These are phyloP conservation scores for Agrenia bidenticulata DNA, from an alignment of 2,888 invertebrate species.

Conservation along the genomic window DNA sequence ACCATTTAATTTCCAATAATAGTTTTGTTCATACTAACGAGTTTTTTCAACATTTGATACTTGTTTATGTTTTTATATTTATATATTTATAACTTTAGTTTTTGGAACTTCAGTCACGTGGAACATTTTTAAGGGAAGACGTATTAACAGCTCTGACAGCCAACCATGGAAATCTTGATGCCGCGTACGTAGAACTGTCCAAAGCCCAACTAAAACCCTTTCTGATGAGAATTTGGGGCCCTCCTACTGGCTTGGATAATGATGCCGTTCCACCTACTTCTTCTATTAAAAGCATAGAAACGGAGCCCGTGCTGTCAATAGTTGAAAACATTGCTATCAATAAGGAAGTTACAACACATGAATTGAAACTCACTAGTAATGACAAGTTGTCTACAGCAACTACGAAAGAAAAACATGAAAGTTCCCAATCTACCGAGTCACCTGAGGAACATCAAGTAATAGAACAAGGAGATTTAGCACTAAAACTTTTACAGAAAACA, in stretches of 20 bases:
- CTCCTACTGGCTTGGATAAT: constrained; percentile 61
- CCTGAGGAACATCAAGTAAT: too few relatives aligned
- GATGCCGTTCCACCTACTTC: constrained; percentile 56
- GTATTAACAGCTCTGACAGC: constrained; percentile 71
- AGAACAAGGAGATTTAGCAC: too few relatives aligned
- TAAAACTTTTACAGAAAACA: background rate
- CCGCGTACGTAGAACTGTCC: constrained; percentile 69
- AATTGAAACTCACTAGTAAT: too few relatives aligned
- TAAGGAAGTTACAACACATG: too few relatives aligned
- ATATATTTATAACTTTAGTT: constrained; percentile 61
- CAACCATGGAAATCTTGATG: constrained; percentile 71
- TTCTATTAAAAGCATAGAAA: constrained; percentile 19
- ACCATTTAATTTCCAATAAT: too few relatives aligned
- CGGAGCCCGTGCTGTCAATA: background rate
- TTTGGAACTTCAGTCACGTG: constrained; percentile 65
- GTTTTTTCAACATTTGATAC: constrained; percentile 1
- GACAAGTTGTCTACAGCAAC: too few relatives aligned
- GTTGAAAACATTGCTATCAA: too few relatives aligned
- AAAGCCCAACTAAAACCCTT: constrained; percentile 76
- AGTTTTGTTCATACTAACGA: too few relatives aligned
- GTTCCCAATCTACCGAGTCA: background rate
- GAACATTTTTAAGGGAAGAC: constrained; percentile 71
- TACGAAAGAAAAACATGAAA: background rate
- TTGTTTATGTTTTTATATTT: background rate
- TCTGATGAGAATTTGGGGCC: constrained; percentile 77